Evolutionary conservation across 2,888 invertebrate species (phyloP).

Genomic region (Ryuthela nishihirai): DNA sequence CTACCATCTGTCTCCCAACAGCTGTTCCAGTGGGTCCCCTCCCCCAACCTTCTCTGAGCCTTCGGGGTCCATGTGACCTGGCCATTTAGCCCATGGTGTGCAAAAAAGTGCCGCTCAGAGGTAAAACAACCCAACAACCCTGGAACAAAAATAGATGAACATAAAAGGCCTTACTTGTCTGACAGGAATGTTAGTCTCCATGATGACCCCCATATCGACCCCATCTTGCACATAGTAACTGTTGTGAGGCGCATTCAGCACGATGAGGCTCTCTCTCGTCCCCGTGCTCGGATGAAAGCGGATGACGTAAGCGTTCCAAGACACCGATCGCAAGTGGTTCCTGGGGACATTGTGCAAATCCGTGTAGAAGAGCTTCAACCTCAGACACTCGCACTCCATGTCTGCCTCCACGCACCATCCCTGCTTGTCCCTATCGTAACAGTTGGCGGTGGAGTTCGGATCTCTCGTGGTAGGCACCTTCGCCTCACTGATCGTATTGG

Average conservation of each 20-base stretch:
- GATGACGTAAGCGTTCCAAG: constrained; percentile 42
- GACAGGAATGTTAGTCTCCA: constrained; percentile 71
- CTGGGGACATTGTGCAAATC: constrained; percentile 73
- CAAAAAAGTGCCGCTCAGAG: too few relatives aligned
- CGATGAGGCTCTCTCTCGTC: constrained; percentile 62
- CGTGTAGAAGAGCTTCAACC: constrained; percentile 61
- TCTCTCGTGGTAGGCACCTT: constrained; percentile 49
- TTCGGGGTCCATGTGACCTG: too few relatives aligned
- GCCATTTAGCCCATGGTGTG: too few relatives aligned
- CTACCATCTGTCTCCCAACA: too few relatives aligned
- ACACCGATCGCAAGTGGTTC: constrained; percentile 62
- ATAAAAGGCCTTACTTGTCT: constrained; percentile 65
- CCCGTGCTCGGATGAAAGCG: constrained; percentile 50
- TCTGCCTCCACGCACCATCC: constrained; percentile 75
- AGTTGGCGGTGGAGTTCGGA: constrained; percentile 52
- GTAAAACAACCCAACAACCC: too few relatives aligned
- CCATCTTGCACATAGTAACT: constrained; percentile 76
- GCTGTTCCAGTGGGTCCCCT: too few relatives aligned
- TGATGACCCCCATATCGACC: constrained; percentile 67
- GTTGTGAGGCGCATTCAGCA: constrained; percentile 69
- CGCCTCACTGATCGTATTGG: constrained; percentile 62
- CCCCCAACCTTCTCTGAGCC: too few relatives aligned
- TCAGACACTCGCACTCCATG: constrained; percentile 68
- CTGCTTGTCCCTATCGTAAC: constrained; percentile 72
- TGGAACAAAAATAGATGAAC: too few relatives aligned